Evolutionary conservation across 2,113 vertebrate genomes (phyloP).

Genomic region (Gobiocypris rarus): DNA sequence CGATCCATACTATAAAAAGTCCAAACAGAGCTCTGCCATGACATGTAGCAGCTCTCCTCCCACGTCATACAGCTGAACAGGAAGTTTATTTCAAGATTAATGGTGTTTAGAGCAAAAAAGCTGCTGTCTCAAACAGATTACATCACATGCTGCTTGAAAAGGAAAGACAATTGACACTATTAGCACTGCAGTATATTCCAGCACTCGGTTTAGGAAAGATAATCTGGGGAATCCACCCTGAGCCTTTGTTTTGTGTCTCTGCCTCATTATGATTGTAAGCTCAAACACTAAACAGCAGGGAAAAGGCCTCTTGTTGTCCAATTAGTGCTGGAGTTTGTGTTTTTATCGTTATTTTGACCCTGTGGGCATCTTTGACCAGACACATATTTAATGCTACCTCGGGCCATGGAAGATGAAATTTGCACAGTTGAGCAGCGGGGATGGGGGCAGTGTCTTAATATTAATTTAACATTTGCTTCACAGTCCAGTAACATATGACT

Average conservation of each 20-base stretch:
- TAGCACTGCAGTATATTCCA: not conserved
- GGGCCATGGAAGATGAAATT: not conserved
- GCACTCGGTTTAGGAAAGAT: not conserved
- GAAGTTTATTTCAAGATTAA: not conserved
- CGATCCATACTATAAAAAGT: not conserved
- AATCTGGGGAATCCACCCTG: slow-evolving; percentile 1
- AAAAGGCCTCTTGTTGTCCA: not conserved
- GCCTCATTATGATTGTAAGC: not conserved
- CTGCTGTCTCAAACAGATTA: not conserved
- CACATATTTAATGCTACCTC: not conserved
- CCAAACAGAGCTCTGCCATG: not conserved
- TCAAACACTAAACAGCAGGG: not conserved
- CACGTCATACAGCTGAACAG: not conserved
- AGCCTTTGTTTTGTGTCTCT: too few species aligned
- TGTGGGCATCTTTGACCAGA: not conserved
- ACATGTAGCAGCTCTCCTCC: not conserved
- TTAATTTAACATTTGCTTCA: not conserved
- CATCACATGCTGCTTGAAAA: not conserved
- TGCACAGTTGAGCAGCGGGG: not conserved
- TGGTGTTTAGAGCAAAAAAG: slow-evolving; percentile 2
- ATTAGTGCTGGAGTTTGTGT: not conserved
- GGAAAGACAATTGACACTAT: not conserved
- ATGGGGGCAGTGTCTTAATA: not conserved
- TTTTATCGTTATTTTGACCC: not conserved
- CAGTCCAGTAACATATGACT: slow-evolving; percentile 4